phyloP scores from a whole-genome alignment of 1,140 invertebrate species.

The Linepithema humile region DNA sequence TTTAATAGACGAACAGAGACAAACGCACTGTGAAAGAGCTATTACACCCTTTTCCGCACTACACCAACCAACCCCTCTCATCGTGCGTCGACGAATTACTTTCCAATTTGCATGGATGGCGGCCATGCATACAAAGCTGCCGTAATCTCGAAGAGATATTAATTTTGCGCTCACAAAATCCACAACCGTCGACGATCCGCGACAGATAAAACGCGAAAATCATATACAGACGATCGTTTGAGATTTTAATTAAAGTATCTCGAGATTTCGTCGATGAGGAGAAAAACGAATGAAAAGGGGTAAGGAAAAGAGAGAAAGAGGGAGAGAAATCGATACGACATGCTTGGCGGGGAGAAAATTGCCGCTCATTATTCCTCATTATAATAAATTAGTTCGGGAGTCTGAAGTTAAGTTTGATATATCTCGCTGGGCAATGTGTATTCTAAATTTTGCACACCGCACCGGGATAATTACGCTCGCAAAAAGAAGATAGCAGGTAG shows the following conservation, averaged over 20 bases:
- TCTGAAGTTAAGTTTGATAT: slow-evolving; percentile 58
- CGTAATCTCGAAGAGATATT: slow-evolving; percentile 50
- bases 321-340: slow-evolving; percentile 45
- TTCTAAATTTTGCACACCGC: slow-evolving; percentile 52
- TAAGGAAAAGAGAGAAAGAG: slow-evolving; percentile 8
- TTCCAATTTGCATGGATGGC: slow-evolving; percentile 12
- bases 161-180: slow-evolving; percentile 48
- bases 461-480: slow-evolving; percentile 31
- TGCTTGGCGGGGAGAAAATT: slow-evolving; percentile 43
- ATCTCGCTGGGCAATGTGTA: slow-evolving; percentile 50
- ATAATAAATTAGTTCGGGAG: slow-evolving; percentile 56
- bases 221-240: not conserved
- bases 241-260: slow-evolving; percentile 48
- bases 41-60: slow-evolving; percentile 42
- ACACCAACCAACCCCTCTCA: not conserved
- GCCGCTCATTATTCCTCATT: slow-evolving; percentile 57
- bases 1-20: slow-evolving; percentile 61
- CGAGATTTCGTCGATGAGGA: slow-evolving; percentile 1
- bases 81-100: slow-evolving; percentile 50
- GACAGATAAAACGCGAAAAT: slow-evolving; percentile 34
- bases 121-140: slow-evolving; percentile 40
- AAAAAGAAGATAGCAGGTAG: slow-evolving; percentile 34
- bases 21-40: slow-evolving; percentile 54
- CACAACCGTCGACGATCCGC: slow-evolving; percentile 17
- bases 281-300: not conserved